A percentile compares a stretch with the other conserved stretches of the same genome.
These are phyloP conservation scores for Cydia fagiglandana DNA, from an alignment of 1,140 invertebrate genomes.

Conservation along the genomic window DNA sequence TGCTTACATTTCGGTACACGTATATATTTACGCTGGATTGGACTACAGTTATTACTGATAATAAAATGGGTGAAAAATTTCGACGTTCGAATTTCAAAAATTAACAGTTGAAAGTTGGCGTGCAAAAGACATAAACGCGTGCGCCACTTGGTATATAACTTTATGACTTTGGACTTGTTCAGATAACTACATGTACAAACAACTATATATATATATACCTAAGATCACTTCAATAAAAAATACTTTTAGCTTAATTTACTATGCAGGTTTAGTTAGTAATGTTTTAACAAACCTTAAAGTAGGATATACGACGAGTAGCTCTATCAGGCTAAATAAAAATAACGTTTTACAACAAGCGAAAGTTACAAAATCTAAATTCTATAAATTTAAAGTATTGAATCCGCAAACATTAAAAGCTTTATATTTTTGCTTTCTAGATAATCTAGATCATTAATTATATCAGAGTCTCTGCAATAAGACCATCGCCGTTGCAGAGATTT, in stretches of 20 bases:
- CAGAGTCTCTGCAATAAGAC: background rate
- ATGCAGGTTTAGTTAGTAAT: too few species aligned
- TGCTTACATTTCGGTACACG: slow-evolving; percentile 19
- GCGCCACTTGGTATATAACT: background rate
- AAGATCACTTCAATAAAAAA: too few species aligned
- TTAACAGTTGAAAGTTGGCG: background rate
- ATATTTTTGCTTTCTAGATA: background rate
- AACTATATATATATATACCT: background rate
- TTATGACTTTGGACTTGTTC: background rate
- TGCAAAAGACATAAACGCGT: slow-evolving; percentile 43
- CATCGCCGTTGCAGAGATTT: slow-evolving; percentile 5
- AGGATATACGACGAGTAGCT: background rate
- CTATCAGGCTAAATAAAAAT: too few species aligned
- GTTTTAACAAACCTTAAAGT: background rate
- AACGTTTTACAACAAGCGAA: too few species aligned
- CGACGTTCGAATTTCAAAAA: slow-evolving; percentile 21
- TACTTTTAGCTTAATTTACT: too few species aligned
- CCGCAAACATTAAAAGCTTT: background rate
- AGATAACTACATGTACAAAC: background rate
- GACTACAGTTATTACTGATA: slow-evolving; percentile 19
- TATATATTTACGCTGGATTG: slow-evolving; percentile 23
- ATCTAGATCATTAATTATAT: slow-evolving; percentile 7
- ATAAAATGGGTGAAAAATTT: slow-evolving; percentile 16
- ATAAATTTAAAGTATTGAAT: background rate
- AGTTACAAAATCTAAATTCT: background rate